Conservation (phyloP, 2,113 vertebrate genomes). For the Panthera leo region DNA sequence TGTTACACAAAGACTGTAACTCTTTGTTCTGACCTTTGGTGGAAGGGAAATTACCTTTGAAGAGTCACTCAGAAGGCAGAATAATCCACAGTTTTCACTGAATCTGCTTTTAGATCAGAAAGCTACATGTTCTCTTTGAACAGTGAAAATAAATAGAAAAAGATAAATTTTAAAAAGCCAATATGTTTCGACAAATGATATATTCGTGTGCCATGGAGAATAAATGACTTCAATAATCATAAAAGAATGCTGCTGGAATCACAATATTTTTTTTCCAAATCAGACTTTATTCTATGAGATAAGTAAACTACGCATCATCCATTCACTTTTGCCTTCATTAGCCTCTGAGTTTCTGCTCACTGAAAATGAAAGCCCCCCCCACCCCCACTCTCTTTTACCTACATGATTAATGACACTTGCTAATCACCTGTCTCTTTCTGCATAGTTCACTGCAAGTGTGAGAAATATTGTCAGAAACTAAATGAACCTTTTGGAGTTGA, state of each 20-base stretch:
- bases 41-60: neutral
- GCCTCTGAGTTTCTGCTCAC: slow-evolving; percentile 66
- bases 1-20: neutral
- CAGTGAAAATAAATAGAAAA: slow-evolving; percentile 55
- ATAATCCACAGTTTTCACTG: neutral
- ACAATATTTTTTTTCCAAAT: slow-evolving; percentile 63
- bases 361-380: slow-evolving; percentile 68
- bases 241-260: slow-evolving; percentile 24
- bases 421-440: slow-evolving; percentile 74
- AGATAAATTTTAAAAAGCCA: slow-evolving; percentile 40
- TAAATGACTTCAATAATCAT: slow-evolving; percentile 62
- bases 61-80: neutral
- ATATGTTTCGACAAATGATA: slow-evolving; percentile 41
- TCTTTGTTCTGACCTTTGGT: neutral
- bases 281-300: slow-evolving; percentile 52
- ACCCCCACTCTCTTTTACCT: slow-evolving; percentile 59
- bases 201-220: slow-evolving; percentile 28
- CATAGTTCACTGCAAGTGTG: slow-evolving; percentile 57
- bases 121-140: slow-evolving; percentile 18
- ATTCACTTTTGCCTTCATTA: slow-evolving; percentile 72
- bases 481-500: slow-evolving; percentile 70
- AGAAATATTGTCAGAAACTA: slow-evolving; percentile 71
- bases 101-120: slow-evolving; percentile 7
- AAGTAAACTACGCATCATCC: slow-evolving; percentile 61
- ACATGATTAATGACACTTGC: slow-evolving; percentile 79